Evolutionary conservation across 2,113 vertebrate genomes (phyloP).

Genomic region (Ailurus styani): DNA sequence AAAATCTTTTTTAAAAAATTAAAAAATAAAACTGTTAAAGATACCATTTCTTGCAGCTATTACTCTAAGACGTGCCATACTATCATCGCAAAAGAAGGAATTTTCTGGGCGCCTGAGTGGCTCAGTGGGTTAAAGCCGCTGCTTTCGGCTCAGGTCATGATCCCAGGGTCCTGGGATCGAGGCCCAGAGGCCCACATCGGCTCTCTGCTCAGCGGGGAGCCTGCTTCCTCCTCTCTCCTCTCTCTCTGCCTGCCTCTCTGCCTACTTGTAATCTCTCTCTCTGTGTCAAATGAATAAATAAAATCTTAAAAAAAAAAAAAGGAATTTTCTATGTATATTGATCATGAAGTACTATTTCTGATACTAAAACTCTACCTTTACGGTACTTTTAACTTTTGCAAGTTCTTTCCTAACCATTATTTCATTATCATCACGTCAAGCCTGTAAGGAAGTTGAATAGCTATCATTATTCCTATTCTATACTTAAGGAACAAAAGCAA

Average conservation of each 20-base stretch:
- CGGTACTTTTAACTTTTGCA: neutral
- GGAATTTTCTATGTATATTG: neutral
- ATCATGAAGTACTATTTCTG: neutral
- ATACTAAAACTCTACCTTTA: constrained; percentile 27
- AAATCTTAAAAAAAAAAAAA: no score
- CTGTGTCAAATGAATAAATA: no score
- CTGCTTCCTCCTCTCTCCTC: no score
- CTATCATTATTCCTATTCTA: neutral
- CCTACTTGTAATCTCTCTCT: no score
- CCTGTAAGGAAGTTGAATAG: neutral
- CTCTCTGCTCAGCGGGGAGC: no score
- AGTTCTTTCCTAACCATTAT: neutral
- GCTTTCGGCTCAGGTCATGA: no score
- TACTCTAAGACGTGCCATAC: neutral
- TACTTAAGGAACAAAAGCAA: constrained; percentile 5
- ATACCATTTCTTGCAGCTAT: neutral
- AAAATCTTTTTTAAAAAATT: no score
- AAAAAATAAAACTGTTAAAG: neutral
- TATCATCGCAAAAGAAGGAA: neutral
- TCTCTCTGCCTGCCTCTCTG: no score
- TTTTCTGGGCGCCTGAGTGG: no score
- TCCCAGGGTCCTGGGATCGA: no score
- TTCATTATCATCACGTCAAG: neutral
- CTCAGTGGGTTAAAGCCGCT: no score
- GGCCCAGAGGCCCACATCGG: no score